A percentile compares a stretch with the other conserved stretches of the same genome.
Evolutionary conservation across 2,797 vertebrate species (phyloP).

Genomic region (Chlorospingus semifuscus): DNA sequence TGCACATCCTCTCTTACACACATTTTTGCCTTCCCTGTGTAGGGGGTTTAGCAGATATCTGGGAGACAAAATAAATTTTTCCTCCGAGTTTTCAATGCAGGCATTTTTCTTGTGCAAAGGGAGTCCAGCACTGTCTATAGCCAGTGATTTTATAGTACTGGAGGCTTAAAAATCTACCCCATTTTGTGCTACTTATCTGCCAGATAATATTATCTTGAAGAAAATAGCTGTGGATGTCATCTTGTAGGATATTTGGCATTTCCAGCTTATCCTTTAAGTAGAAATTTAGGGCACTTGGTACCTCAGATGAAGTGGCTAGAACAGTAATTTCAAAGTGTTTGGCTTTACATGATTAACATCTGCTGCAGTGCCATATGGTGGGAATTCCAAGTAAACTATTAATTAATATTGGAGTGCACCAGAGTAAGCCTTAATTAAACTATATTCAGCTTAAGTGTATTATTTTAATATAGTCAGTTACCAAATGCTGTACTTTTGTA

Average conservation of each 20-base stretch:
- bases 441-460: background rate
- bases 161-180: background rate
- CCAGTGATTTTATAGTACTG: background rate
- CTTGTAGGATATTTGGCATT: background rate
- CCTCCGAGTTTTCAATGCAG: background rate
- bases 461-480: background rate
- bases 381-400: conserved; percentile 59
- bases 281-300: conserved; percentile 19
- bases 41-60: background rate
- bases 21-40: background rate
- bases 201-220: background rate
- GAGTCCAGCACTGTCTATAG: background rate
- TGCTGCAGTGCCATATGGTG: conserved; percentile 56
- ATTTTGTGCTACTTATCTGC: background rate
- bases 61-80: background rate
- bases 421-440: conserved; percentile 45
- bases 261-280: background rate
- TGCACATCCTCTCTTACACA: rapidly evolving
- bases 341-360: conserved; percentile 56
- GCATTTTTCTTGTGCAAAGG: background rate
- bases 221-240: background rate
- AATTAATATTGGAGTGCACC: conserved; percentile 38
- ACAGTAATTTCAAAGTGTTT: conserved; percentile 43
- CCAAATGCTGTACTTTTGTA: background rate
- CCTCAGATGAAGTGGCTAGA: conserved; percentile 20